phyloP scores from a whole-genome alignment of 1,140 invertebrate genomes.

The Drosophila trapezifrons region DNA sequence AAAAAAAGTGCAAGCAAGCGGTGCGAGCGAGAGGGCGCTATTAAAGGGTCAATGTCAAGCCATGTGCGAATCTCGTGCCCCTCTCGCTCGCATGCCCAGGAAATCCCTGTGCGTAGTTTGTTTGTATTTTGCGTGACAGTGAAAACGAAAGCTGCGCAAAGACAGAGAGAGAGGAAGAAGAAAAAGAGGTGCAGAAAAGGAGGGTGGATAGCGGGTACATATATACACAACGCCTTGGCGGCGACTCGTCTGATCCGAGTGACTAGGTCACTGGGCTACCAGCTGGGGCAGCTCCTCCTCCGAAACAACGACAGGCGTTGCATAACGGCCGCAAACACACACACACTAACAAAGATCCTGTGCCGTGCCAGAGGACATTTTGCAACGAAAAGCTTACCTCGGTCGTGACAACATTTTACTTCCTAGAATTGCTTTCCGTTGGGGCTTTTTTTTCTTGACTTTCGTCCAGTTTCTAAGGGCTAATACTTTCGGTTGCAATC shows the following conservation, averaged over 20 bases:
- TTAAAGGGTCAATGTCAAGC: slow-evolving; percentile 66
- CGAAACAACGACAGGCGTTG: slow-evolving; percentile 20
- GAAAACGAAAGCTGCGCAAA: slow-evolving; percentile 71
- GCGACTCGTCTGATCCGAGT: slow-evolving; percentile 50
- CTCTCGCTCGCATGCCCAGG: slow-evolving; percentile 12
- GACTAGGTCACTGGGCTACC: slow-evolving; percentile 60
- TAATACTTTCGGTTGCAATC: slow-evolving; percentile 53
- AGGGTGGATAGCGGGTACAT: neutral
- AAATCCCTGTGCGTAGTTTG: slow-evolving; percentile 13
- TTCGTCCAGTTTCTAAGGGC: slow-evolving; percentile 24
- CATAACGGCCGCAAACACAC: slow-evolving; percentile 28
- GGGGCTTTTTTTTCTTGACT: slow-evolving; percentile 28
- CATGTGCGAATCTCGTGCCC: slow-evolving; percentile 54
- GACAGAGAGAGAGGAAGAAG: neutral
- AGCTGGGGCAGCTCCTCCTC: slow-evolving; percentile 48
- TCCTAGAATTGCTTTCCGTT: slow-evolving; percentile 52
- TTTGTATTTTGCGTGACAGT: slow-evolving; percentile 22
- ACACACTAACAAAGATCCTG: slow-evolving; percentile 18
- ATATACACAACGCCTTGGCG: slow-evolving; percentile 47
- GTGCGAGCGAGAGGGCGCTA: slow-evolving; percentile 5
- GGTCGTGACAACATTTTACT: slow-evolving; percentile 75
- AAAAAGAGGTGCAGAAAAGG: neutral
- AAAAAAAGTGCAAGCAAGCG: slow-evolving; percentile 9
- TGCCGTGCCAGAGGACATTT: slow-evolving; percentile 10
- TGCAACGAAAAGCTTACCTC: slow-evolving; percentile 59